phyloP scores from a whole-genome alignment of 2,113 vertebrate species.

The Bubalus kerabau region DNA sequence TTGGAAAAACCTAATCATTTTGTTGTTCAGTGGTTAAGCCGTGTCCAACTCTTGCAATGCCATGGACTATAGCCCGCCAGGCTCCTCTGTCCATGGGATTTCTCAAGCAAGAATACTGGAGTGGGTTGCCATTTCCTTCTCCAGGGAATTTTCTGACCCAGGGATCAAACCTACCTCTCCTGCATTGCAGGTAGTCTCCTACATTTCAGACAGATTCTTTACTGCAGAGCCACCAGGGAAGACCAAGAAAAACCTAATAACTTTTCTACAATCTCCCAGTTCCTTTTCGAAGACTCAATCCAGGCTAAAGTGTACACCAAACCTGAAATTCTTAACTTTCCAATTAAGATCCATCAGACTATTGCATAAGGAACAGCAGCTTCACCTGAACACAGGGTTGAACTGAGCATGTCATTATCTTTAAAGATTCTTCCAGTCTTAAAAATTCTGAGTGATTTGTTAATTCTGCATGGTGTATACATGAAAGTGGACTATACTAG shows the following conservation, averaged over 20 bases:
- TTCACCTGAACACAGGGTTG: not conserved
- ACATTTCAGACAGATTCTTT: not conserved
- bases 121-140: not conserved
- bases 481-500: not conserved
- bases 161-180: not conserved
- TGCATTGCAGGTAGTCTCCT: not conserved
- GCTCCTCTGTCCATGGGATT: not conserved
- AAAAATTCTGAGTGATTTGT: not conserved
- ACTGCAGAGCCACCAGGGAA: not conserved
- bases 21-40: not conserved
- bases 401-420: not conserved
- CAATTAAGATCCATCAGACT: not conserved
- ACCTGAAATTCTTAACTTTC: not conserved
- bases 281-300: not conserved
- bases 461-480: not conserved
- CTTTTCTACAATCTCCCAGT: not conserved
- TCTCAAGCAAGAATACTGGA: not conserved
- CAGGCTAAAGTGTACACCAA: not conserved
- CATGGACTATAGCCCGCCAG: not conserved
- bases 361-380: not conserved
- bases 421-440: not conserved
- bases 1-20: not conserved
- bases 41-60: not conserved
- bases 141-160: not conserved
- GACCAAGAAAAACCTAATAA: not conserved